Evolutionary conservation across 1,140 invertebrate genomes (phyloP).

Genomic region (Heliconius nattereri): DNA sequence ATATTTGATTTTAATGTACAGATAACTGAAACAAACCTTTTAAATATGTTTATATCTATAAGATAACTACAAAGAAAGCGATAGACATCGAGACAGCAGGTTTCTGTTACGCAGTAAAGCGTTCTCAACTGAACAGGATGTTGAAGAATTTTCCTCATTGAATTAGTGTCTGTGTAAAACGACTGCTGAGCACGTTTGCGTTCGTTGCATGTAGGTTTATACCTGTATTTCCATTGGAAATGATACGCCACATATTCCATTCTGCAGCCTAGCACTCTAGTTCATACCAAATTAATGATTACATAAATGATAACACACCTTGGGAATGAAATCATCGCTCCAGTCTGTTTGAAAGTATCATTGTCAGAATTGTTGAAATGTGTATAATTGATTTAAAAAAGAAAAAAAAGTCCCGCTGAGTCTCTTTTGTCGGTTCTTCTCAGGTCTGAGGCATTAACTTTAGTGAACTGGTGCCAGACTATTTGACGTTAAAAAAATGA

Average conservation of each 20-base stretch:
- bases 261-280: not conserved
- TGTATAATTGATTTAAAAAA: too few species aligned
- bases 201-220: not conserved
- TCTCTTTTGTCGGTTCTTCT: too few species aligned
- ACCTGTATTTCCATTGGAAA: conserved; percentile 31
- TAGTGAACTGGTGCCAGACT: too few species aligned
- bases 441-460: too few species aligned
- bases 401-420: too few species aligned
- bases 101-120: conserved; percentile 50
- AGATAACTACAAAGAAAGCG: not conserved
- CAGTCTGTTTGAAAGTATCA: too few species aligned
- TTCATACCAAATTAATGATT: too few species aligned
- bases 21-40: conserved; percentile 15
- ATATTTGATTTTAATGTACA: not conserved
- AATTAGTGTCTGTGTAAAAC: conserved; percentile 41
- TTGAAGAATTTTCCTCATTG: conserved; percentile 64
- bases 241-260: conserved; percentile 34
- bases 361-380: too few species aligned
- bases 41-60: not conserved
- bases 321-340: too few species aligned
- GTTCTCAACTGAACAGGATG: conserved; percentile 67
- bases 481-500: too few species aligned
- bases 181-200: conserved; percentile 42
- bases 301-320: too few species aligned
- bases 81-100: conserved; percentile 16